Evolutionary conservation across 2,888 invertebrate genomes (phyloP).

Genomic region (Archaeoteleia sp.): DNA sequence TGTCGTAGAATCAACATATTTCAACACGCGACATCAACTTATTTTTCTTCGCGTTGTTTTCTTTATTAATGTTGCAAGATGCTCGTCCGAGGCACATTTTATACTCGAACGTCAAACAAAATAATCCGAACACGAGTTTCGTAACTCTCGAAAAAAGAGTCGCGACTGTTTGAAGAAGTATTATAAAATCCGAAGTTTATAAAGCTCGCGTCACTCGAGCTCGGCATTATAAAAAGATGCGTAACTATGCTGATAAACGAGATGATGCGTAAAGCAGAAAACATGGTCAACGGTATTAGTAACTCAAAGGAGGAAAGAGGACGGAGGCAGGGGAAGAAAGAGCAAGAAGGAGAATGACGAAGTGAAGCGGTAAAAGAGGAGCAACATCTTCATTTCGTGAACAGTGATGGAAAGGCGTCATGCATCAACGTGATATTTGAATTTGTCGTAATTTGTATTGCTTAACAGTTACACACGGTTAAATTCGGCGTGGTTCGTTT

Average conservation of each 20-base stretch:
- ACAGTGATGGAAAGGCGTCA: constrained; percentile 63
- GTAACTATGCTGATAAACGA: constrained; percentile 16
- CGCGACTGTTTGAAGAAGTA: background rate
- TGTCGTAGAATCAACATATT: too few relatives aligned
- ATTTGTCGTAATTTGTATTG: constrained; percentile 68
- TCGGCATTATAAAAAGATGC: background rate
- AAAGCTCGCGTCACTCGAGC: background rate
- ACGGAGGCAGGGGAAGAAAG: constrained; percentile 32
- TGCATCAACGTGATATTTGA: constrained; percentile 66
- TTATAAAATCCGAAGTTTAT: background rate
- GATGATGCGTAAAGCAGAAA: constrained; percentile 39
- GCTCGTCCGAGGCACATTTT: too few relatives aligned
- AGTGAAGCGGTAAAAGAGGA: constrained; percentile 28
- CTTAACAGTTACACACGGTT: constrained; percentile 55
- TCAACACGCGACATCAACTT: too few relatives aligned
- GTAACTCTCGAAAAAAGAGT: too few relatives aligned
- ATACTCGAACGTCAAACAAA: background rate
- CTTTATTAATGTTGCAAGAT: too few relatives aligned
- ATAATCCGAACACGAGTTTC: too few relatives aligned
- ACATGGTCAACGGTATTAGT: constrained; percentile 59
- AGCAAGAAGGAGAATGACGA: constrained; percentile 40
- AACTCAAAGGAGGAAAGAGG: constrained; percentile 38
- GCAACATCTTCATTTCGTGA: constrained; percentile 60
- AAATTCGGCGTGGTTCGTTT: constrained; percentile 27
- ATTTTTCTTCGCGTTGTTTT: too few relatives aligned